These are phyloP conservation scores for Tetrax tetrax DNA, from an alignment of 2,113 vertebrate species.

Conservation along the genomic window DNA sequence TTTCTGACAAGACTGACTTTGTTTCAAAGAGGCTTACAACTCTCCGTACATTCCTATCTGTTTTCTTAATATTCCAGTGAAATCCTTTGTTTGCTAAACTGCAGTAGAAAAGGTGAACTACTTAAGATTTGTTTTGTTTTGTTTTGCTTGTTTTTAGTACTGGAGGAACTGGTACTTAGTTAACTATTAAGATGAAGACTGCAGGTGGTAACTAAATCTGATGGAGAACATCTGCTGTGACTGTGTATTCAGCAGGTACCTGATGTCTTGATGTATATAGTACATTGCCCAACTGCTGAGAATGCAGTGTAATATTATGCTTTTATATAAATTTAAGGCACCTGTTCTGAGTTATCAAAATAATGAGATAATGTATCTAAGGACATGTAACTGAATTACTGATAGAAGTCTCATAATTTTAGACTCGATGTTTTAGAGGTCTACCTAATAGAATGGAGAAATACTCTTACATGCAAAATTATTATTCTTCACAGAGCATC, in stretches of 20 bases:
- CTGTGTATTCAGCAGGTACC: not conserved
- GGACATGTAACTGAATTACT: not conserved
- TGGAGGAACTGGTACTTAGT: not conserved
- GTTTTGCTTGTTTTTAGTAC: not conserved
- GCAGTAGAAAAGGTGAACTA: not conserved
- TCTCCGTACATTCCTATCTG: not conserved
- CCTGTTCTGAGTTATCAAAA: not conserved
- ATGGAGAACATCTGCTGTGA: not conserved
- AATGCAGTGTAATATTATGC: not conserved
- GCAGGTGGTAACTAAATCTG: not conserved
- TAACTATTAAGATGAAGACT: not conserved
- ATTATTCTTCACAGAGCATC: not conserved
- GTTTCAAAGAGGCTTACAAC: not conserved
- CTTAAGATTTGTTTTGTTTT: not conserved
- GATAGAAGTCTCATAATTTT: not conserved
- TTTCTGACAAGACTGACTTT: not conserved
- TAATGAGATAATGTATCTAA: not conserved
- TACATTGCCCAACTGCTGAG: not conserved
- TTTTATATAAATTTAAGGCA: not conserved
- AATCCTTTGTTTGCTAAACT: not conserved
- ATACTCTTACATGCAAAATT: not conserved
- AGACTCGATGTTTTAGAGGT: not conserved
- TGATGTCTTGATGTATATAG: not conserved
- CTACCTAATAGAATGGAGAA: not conserved
- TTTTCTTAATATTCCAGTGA: not conserved